A percentile compares a stretch with the other conserved stretches of the same genome.
These are phyloP conservation scores for Gavialis gangeticus DNA, from an alignment of 2,113 vertebrate genomes.

Conservation along the genomic window DNA sequence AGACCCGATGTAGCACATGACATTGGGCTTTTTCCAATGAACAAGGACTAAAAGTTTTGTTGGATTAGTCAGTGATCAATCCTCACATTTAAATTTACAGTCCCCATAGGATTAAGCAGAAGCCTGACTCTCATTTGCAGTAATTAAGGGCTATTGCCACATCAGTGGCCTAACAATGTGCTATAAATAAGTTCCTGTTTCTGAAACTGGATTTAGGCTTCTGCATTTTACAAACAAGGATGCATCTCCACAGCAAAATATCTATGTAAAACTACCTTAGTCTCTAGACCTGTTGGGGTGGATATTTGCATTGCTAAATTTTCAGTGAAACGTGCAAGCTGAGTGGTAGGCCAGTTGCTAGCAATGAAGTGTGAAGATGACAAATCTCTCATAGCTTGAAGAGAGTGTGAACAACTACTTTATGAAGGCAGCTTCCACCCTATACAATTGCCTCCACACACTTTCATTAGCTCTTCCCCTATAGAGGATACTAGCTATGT, in stretches of 20 bases:
- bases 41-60: too few relatives aligned
- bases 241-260: background rate
- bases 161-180: background rate
- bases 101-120: accelerated
- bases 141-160: background rate
- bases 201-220: accelerated
- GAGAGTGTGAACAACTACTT: background rate
- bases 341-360: background rate
- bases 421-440: background rate
- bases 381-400: background rate
- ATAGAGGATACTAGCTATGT: background rate
- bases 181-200: accelerated
- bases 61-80: too few relatives aligned
- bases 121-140: background rate
- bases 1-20: background rate
- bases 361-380: background rate
- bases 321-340: accelerated
- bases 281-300: background rate
- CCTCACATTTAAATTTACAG: accelerated
- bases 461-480: background rate
- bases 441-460: background rate
- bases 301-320: background rate
- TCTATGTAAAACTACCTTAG: background rate
- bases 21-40: background rate
- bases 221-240: background rate